Conservation (phyloP, 2,113 vertebrate genomes). For the Rhynchopsitta pachyrhyncha region DNA sequence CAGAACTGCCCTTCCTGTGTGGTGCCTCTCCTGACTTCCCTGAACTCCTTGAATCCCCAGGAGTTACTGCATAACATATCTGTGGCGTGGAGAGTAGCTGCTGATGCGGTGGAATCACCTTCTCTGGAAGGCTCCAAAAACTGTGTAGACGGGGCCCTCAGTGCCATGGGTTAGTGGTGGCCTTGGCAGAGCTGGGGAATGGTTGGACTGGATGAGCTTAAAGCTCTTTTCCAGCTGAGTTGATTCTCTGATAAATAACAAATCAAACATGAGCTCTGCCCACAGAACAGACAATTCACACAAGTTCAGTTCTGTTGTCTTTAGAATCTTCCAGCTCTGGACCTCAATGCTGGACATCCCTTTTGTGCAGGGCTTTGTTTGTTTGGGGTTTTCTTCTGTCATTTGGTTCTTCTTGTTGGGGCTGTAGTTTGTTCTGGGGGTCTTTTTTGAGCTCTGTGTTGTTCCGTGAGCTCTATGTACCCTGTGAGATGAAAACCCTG, state of each 20-base stretch:
- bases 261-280: background rate
- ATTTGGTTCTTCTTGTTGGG: background rate
- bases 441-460: background rate
- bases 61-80: background rate
- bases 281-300: background rate
- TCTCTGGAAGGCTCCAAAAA: background rate
- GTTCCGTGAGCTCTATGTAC: background rate
- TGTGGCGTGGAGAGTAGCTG: rapidly evolving
- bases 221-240: background rate
- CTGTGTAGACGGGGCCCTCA: background rate
- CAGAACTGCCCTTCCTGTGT: background rate
- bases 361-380: background rate
- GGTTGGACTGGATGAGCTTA: background rate
- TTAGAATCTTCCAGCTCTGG: background rate
- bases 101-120: background rate
- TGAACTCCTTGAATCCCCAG: background rate
- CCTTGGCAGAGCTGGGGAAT: background rate
- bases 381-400: background rate
- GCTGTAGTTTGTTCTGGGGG: background rate
- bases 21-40: background rate
- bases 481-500: background rate
- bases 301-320: background rate
- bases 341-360: background rate
- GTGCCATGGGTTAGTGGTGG: background rate
- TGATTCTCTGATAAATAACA: background rate